Base-by-base conservation (phyloP, 2,797 vertebrate species). In the Champsocephalus gunnari region DNA sequence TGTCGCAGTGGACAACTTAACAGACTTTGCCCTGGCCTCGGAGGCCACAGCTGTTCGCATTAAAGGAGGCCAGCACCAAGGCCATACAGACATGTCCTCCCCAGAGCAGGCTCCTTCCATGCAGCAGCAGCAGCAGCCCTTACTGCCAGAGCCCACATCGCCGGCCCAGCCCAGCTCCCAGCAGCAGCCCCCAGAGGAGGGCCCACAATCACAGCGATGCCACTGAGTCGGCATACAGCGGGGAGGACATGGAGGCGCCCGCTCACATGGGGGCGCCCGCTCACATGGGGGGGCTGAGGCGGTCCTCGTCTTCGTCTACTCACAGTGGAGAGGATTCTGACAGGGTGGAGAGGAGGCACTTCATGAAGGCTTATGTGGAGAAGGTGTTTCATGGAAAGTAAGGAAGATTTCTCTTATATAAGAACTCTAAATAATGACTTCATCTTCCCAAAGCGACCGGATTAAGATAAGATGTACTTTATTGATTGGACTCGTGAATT, bases 171-270 rank as follows among this genome's bases (percentile, higher is more conserved):
- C 80, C 47, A 12, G 44, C 16, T 67, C 74, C 11, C 69, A 66
- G 19, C 81, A 77, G 14, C 67, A 47, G 41, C 70, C 72, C 67
- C 74, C 63, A 3, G 87, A 92, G 2, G 92, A 81, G 0, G 88
- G 69, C 0, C 0, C 92, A 92, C 34, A 83, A 94, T 2, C 95
- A 96, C 84, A 99, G 98, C 0, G 97, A 99, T 13, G 96, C 95
- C 63, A 99, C 98, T 0, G 98, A 98, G 88, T 99, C 98, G 0
- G 97, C 98, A 0, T 98, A 99, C 94, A 99, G 98, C 0, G 97
- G 99, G 76, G 97, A 97, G 0, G 98, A 98, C 88, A 95, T 93
- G 0, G 96, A 95, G 72, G 96, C 94, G 0, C 92, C 95, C 1
- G 89, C 87, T 0, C 24, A 28, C 24, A 28, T 28, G 24, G 3